Evolutionary conservation across 64 coral and sea anemone species (phyloP).

Genomic region (Dendronephthya gigantea): DNA sequence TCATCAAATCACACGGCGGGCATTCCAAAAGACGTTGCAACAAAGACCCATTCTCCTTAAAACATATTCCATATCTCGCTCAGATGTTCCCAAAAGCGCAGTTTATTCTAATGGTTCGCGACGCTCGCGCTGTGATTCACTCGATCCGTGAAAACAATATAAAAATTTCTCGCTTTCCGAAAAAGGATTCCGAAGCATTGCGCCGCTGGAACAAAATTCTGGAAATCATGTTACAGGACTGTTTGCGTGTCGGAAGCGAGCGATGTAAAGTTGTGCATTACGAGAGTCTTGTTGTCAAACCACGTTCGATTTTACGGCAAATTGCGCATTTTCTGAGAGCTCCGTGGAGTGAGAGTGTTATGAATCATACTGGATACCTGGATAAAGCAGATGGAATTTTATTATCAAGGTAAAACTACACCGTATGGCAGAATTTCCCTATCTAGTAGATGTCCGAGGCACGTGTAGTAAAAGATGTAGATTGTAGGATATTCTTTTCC

Average conservation of each 20-base stretch:
- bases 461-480: too few relatives aligned
- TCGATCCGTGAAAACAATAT: conserved; percentile 65
- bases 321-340: conserved; percentile 60
- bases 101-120: conserved; percentile 84
- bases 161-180: conserved; percentile 48
- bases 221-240: conserved; percentile 48
- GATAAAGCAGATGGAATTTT: conserved; percentile 56
- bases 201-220: conserved; percentile 55
- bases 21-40: conserved; percentile 54
- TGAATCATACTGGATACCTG: conserved; percentile 64
- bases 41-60: conserved; percentile 80
- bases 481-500: too few relatives aligned
- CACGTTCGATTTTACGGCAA: conserved; percentile 42
- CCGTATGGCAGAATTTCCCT: not conserved
- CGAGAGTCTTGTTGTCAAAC: conserved; percentile 67
- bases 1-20: conserved; percentile 54
- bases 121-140: conserved; percentile 75
- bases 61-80: conserved; percentile 71
- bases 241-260: conserved; percentile 25
- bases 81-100: conserved; percentile 73
- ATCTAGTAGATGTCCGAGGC: too few relatives aligned
- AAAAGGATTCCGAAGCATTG: conserved; percentile 34
- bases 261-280: conserved; percentile 64
- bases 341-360: conserved; percentile 61
- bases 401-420: conserved; percentile 51